Conservation (phyloP, 2,113 vertebrate species). For the Peromyscus californicus region DNA sequence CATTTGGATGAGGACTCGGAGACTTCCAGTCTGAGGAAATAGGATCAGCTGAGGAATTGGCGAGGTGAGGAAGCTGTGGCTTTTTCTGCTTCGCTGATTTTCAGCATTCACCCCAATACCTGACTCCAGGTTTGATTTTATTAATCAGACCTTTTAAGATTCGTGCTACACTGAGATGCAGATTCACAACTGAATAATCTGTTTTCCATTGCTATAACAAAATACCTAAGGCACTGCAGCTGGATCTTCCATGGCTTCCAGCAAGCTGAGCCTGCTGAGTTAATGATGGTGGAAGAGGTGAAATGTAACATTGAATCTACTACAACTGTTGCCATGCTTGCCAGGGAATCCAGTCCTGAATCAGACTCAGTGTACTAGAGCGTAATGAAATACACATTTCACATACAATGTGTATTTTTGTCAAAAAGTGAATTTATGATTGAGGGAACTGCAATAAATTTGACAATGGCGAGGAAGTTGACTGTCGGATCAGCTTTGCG, state of each 20-base stretch:
- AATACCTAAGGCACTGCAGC: background rate
- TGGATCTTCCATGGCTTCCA: background rate
- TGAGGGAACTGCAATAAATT: background rate
- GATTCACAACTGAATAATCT: background rate
- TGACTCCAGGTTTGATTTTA: too few species aligned
- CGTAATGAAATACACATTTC: background rate
- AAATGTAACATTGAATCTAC: background rate
- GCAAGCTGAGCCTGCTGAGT: background rate
- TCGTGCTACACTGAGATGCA: too few species aligned
- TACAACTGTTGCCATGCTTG: background rate
- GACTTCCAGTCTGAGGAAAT: too few species aligned
- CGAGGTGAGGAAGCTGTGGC: too few species aligned
- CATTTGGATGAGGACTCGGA: too few species aligned
- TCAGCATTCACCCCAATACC: too few species aligned
- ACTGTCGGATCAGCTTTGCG: background rate
- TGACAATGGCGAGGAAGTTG: background rate
- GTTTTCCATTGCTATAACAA: background rate
- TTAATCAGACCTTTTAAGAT: too few species aligned
- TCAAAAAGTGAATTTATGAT: background rate
- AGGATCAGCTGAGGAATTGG: too few species aligned
- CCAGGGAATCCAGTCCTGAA: background rate
- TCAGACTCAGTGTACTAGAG: background rate
- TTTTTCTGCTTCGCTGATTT: too few species aligned
- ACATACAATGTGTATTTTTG: background rate
- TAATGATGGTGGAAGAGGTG: background rate